Conservation (phyloP, 2,888 invertebrate genomes). For the Xanthorhoe spadicearia region DNA sequence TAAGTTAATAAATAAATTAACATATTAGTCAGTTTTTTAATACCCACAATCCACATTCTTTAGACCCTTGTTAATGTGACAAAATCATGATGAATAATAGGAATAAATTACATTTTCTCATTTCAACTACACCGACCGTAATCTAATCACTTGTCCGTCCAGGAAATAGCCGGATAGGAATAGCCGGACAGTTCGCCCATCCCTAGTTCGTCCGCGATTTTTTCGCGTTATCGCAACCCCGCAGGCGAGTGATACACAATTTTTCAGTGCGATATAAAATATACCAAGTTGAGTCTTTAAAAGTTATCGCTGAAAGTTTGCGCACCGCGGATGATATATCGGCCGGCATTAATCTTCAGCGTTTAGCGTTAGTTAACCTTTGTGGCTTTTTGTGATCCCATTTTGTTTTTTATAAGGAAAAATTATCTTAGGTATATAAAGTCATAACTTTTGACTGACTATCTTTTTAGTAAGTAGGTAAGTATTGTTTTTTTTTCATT, state of each 20-base stretch:
- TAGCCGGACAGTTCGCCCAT: conserved; percentile 11
- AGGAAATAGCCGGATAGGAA: not conserved
- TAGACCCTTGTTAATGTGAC: no score
- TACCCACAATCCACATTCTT: no score
- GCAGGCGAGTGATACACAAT: conserved; percentile 81
- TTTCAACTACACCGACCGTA: no score
- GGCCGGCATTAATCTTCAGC: conserved; percentile 75
- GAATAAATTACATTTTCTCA: no score
- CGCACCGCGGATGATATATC: conserved; percentile 80
- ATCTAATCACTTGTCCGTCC: no score
- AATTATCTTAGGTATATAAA: not conserved
- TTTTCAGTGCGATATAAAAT: conserved; percentile 80
- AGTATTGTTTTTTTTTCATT: no score
- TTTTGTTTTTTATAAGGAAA: conserved; percentile 15
- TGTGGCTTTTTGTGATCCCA: conserved; percentile 46
- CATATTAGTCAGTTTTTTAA: no score
- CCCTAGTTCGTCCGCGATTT: conserved; percentile 60
- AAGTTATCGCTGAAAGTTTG: conserved; percentile 80
- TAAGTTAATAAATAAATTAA: no score
- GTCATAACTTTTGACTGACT: no score
- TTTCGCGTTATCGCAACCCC: conserved; percentile 77
- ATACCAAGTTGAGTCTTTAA: conserved; percentile 80
- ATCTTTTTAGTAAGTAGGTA: no score
- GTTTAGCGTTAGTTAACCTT: conserved; percentile 72
- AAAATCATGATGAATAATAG: no score